Evolutionary conservation across 2,888 invertebrate species (phyloP).

Genomic region (Tenthredo mesomela): DNA sequence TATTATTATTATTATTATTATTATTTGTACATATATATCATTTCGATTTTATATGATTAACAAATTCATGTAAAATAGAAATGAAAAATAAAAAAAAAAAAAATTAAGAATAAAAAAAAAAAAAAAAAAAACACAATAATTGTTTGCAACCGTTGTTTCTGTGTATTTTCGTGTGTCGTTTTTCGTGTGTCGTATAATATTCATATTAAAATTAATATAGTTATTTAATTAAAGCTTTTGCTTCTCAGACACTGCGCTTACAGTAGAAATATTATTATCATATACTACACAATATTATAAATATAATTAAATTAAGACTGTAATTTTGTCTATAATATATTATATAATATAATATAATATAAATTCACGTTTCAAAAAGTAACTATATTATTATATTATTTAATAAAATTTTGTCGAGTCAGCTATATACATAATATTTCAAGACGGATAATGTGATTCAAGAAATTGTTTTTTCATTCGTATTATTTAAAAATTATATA

Average conservation of each 20-base stretch:
- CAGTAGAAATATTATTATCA: background rate
- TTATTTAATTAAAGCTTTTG: background rate
- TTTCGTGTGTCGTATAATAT: background rate
- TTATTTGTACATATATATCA: too few relatives aligned
- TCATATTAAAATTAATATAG: background rate
- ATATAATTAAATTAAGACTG: background rate
- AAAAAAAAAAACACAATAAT: background rate
- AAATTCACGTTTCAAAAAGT: background rate
- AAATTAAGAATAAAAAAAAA: background rate
- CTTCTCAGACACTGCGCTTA: slow-evolving; percentile 15
- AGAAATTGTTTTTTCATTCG: too few relatives aligned
- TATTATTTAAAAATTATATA: too few relatives aligned
- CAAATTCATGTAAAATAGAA: background rate
- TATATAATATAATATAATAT: background rate
- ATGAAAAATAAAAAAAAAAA: background rate
- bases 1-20: slow-evolving; percentile 22
- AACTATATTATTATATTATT: too few relatives aligned
- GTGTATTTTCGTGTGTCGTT: background rate
- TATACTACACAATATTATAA: background rate
- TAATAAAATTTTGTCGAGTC: background rate
- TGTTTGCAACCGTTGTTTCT: background rate
- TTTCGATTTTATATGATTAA: background rate
- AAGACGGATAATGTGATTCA: too few relatives aligned
- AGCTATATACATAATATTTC: too few relatives aligned
- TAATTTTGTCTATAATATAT: too few relatives aligned